Evolutionary conservation across 2,113 vertebrate species (phyloP).

Genomic region (Guaruba guarouba): DNA sequence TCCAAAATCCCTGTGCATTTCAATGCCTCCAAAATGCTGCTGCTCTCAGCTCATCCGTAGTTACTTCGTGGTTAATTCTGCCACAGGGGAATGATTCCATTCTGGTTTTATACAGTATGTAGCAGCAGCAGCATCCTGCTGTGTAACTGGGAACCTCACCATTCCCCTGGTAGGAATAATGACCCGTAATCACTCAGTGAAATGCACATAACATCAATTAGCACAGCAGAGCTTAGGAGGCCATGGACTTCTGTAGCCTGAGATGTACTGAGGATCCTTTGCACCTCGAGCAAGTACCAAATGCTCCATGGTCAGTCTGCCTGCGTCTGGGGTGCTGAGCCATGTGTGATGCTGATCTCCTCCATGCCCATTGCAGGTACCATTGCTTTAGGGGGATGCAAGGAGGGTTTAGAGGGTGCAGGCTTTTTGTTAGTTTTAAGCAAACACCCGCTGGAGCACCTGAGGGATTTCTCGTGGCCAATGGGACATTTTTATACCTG

Average conservation of each 20-base stretch:
- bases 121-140: not conserved
- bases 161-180: not conserved
- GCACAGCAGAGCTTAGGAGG: not conserved
- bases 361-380: fast-evolving
- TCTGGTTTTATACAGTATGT: not conserved
- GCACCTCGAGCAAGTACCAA: not conserved
- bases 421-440: not conserved
- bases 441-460: not conserved
- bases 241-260: not conserved
- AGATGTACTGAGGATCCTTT: not conserved
- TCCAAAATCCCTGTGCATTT: not conserved
- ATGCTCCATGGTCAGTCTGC: fast-evolving
- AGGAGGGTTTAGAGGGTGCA: not conserved
- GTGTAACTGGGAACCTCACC: not conserved
- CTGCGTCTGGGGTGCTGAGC: not conserved
- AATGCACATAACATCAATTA: not conserved
- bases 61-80: not conserved
- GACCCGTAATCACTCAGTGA: not conserved
- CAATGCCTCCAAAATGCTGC: not conserved
- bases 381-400: not conserved
- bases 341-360: not conserved
- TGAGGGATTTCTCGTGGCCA: not conserved
- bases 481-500: not conserved
- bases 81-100: not conserved
- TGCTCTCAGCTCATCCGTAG: not conserved